Evolutionary conservation across 2,888 invertebrate species (phyloP).

Genomic region (Leucophenga montana): DNA sequence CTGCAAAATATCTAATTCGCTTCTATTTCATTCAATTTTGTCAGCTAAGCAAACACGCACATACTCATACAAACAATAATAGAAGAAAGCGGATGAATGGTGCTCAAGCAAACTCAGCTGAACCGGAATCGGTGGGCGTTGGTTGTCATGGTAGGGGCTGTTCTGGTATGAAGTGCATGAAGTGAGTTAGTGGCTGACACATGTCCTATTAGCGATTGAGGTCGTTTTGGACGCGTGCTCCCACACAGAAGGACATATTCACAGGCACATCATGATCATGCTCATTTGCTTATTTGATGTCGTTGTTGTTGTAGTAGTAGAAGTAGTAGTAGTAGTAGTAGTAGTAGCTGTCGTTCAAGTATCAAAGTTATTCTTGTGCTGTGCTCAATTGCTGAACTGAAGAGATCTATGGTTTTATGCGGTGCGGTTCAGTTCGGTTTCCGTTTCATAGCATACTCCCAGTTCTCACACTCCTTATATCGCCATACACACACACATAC

Average conservation of each 20-base stretch:
- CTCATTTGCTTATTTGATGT: conserved; percentile 46
- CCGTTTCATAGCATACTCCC: conserved; percentile 52
- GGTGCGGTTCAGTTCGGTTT: conserved; percentile 37
- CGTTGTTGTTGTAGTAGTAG: not conserved
- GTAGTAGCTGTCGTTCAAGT: too few species aligned
- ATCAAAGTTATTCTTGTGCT: conserved; percentile 15
- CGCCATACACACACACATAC: not conserved
- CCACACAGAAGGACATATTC: not conserved
- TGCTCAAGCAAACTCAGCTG: conserved; percentile 8
- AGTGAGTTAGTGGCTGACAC: conserved; percentile 5
- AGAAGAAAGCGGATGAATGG: not conserved
- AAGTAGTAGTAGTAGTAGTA: too few species aligned
- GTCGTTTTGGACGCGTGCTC: not conserved
- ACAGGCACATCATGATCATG: conserved; percentile 18
- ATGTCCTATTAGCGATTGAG: conserved; percentile 21
- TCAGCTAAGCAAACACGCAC: conserved; percentile 34
- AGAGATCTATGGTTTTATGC: not conserved
- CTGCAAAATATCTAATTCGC: conserved; percentile 48
- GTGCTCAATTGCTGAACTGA: conserved; percentile 51
- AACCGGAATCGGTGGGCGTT: not conserved
- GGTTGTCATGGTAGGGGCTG: too few species aligned
- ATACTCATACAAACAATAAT: not conserved
- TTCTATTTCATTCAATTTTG: conserved; percentile 38
- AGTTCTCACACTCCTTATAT: too few species aligned
- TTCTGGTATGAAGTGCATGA: too few species aligned